Conservation (phyloP, 2,113 vertebrate genomes). For the Lophius piscatorius region DNA sequence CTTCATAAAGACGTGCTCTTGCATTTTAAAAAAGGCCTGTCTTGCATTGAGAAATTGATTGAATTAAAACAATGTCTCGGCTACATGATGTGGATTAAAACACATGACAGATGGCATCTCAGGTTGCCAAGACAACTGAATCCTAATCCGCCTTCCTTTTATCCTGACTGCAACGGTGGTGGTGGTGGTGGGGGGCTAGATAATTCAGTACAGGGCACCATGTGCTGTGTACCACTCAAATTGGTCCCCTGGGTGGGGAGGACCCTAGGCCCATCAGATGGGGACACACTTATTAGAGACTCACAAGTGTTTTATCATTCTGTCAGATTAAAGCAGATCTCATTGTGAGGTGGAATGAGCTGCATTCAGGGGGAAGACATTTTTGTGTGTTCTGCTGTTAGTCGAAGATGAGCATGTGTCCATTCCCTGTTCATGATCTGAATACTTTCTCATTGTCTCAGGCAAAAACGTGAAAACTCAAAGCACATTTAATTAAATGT, state of each 20-base stretch:
- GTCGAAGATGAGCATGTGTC: neutral
- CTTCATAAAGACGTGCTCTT: constrained; percentile 2
- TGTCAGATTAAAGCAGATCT: constrained; percentile 64
- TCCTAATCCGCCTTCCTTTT: constrained; percentile 57
- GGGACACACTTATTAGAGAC: constrained; percentile 73
- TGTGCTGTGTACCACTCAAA: constrained; percentile 82
- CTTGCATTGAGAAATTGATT: constrained; percentile 55
- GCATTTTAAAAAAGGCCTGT: constrained; percentile 27
- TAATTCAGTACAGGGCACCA: constrained; percentile 66
- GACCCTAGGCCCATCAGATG: constrained; percentile 76
- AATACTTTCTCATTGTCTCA: neutral
- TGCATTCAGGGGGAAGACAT: constrained; percentile 23
- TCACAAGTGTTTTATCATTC: constrained; percentile 75
- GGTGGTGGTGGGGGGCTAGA: constrained; percentile 30
- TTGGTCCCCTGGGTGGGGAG: constrained; percentile 84
- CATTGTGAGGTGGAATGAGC: constrained; percentile 35
- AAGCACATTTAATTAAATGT: too few species aligned
- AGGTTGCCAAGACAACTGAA: constrained; percentile 81
- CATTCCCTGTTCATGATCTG: constrained; percentile 1
- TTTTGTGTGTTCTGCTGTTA: neutral
- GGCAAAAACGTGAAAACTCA: neutral
- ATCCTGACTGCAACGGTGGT: constrained; percentile 22
- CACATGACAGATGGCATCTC: constrained; percentile 77
- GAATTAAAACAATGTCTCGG: constrained; percentile 70
- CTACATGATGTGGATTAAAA: constrained; percentile 75